Evolutionary conservation across 2,113 vertebrate species (phyloP).

Genomic region (Amphilophus citrinellus): DNA sequence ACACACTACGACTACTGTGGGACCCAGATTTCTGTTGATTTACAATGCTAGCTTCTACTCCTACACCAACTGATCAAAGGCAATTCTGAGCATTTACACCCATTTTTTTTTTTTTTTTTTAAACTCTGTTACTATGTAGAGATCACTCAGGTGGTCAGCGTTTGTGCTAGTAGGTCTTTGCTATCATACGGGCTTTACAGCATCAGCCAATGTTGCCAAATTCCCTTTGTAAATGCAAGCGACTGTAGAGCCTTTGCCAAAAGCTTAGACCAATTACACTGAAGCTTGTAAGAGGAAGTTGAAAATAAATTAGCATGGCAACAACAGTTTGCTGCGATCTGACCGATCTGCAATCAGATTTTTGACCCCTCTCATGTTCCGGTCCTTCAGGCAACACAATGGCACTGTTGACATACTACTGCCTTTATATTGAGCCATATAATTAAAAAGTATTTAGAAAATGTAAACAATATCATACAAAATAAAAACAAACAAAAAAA

Average conservation of each 20-base stretch:
- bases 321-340: slow-evolving; percentile 36
- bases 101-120: background rate
- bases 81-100: slow-evolving; percentile 24
- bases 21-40: slow-evolving; percentile 23
- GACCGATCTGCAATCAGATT: slow-evolving; percentile 12
- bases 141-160: slow-evolving; percentile 1
- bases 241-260: slow-evolving; percentile 25
- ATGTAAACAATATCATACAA: slow-evolving; percentile 74
- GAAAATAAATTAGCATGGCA: slow-evolving; percentile 55
- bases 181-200: background rate
- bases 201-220: background rate
- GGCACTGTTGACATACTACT: slow-evolving; percentile 6
- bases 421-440: slow-evolving; percentile 57
- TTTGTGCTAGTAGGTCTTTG: slow-evolving; percentile 34
- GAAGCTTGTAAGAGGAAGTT: slow-evolving; percentile 13
- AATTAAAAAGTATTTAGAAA: slow-evolving; percentile 39
- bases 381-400: slow-evolving; percentile 5
- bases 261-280: slow-evolving; percentile 41
- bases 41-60: slow-evolving; percentile 35
- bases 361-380: background rate
- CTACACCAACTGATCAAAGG: slow-evolving; percentile 39
- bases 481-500: slow-evolving; percentile 21
- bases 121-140: slow-evolving; percentile 7
- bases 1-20: slow-evolving; percentile 49
- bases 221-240: slow-evolving; percentile 56